These are phyloP conservation scores for Catalaphyllia jardinei DNA, from an alignment of 64 coral and sea anemone genomes.

Conservation along the genomic window DNA sequence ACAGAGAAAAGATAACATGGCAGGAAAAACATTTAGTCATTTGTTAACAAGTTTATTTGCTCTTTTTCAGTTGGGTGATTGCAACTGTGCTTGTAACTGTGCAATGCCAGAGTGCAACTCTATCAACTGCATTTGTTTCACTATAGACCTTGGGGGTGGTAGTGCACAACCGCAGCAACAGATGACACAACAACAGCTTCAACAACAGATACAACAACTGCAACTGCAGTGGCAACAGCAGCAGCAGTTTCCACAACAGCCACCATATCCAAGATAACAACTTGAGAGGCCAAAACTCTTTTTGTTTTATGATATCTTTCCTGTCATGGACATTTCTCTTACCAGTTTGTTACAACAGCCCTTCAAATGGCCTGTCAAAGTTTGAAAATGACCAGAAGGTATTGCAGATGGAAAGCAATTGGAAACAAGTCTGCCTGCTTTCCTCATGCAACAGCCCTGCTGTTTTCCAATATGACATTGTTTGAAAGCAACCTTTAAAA, in stretches of 20 bases:
- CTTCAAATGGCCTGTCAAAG: too few species aligned
- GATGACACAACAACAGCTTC: neutral
- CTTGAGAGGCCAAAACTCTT: neutral
- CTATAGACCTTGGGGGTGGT: conserved; percentile 57
- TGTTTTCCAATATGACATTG: too few species aligned
- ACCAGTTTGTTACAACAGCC: too few species aligned
- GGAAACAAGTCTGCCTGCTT: too few species aligned
- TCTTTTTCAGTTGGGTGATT: conserved; percentile 77
- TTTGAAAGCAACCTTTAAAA: too few species aligned
- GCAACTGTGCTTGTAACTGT: conserved; percentile 96
- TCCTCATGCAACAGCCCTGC: too few species aligned
- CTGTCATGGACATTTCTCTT: neutral
- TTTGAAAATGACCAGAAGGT: too few species aligned
- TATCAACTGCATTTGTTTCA: conserved; percentile 95
- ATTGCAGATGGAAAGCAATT: too few species aligned
- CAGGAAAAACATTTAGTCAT: too few species aligned
- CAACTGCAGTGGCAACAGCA: conserved; percentile 31
- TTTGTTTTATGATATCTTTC: neutral
- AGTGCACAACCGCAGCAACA: conserved; percentile 3
- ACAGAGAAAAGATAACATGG: too few species aligned
- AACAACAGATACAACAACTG: conserved; percentile 31
- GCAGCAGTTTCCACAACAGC: conserved; percentile 22
- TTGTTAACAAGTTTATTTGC: neutral
- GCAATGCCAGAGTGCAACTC: conserved; percentile 74
- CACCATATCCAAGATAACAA: conserved; percentile 30